Conservation (phyloP, 2,888 invertebrate species). For the Resseliella maxima region DNA sequence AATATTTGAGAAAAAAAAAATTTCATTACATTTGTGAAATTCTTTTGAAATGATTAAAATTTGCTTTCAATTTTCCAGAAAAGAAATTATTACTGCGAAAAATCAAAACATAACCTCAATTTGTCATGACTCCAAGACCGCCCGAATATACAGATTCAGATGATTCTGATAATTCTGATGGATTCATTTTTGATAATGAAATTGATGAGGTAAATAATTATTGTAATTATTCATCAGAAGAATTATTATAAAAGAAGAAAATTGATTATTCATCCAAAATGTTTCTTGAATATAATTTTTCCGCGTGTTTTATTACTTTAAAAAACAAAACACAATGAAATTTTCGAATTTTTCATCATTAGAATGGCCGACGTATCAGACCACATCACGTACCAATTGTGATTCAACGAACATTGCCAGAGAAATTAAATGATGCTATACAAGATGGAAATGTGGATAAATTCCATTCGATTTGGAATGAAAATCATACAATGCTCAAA, state of each 20-base stretch:
- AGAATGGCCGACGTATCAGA: neutral
- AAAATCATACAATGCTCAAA: neutral
- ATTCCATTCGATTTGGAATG: neutral
- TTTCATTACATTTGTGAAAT: neutral
- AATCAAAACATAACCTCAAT: constrained; percentile 2
- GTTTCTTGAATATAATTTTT: too few relatives aligned
- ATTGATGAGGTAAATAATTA: neutral
- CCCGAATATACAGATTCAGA: neutral
- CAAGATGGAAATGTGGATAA: neutral
- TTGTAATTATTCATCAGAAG: neutral
- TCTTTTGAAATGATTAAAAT: neutral
- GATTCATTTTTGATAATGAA: neutral
- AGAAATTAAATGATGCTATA: neutral
- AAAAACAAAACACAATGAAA: too few relatives aligned
- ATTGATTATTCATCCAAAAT: too few relatives aligned
- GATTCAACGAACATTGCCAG: neutral
- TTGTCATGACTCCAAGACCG: neutral
- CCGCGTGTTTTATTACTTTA: too few relatives aligned
- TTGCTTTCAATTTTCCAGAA: neutral
- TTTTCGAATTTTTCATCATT: too few relatives aligned
- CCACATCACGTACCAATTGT: neutral
- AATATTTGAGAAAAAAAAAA: too few relatives aligned
- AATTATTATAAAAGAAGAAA: too few relatives aligned
- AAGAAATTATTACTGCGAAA: neutral
- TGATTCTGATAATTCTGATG: neutral